Evolutionary conservation across 2,113 vertebrate genomes (phyloP).

Genomic region (Opisthocomus hoazin): DNA sequence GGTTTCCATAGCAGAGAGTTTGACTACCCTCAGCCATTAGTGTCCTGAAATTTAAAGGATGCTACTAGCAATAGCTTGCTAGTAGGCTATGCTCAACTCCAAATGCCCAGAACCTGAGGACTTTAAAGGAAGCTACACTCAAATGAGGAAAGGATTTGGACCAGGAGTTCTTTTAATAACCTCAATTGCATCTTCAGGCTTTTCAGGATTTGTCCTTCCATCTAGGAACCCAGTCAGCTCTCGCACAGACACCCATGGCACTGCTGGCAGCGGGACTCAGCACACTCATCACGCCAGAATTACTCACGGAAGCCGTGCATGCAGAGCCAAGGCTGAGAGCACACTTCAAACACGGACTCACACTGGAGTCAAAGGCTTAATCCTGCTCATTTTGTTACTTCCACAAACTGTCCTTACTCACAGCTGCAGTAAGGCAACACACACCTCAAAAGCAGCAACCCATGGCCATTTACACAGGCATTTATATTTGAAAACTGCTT

Average conservation of each 20-base stretch:
- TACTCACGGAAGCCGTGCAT: rapidly evolving
- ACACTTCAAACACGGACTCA: neutral
- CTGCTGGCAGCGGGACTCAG: neutral
- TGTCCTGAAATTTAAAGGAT: neutral
- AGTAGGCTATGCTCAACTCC: neutral
- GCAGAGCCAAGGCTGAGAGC: neutral
- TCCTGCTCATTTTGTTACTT: neutral
- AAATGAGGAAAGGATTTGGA: neutral
- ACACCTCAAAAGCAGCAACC: neutral
- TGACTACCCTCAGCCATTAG: neutral
- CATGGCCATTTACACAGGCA: neutral
- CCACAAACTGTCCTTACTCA: neutral
- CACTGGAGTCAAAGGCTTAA: neutral
- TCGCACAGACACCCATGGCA: neutral
- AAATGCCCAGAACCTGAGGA: neutral
- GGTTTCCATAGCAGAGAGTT: neutral
- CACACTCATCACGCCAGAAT: neutral
- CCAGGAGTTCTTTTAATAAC: neutral
- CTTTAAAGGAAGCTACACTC: neutral
- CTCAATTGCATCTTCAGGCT: neutral
- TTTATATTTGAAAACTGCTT: neutral
- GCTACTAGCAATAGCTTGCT: neutral
- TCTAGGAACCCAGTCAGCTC: neutral
- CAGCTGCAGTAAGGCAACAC: neutral
- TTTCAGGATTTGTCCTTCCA: neutral